Percentiles rank a stretch among this genome's conserved stretches.
phyloP scores from a whole-genome alignment of 1,140 invertebrate genomes.

The Atta cephalotes region DNA sequence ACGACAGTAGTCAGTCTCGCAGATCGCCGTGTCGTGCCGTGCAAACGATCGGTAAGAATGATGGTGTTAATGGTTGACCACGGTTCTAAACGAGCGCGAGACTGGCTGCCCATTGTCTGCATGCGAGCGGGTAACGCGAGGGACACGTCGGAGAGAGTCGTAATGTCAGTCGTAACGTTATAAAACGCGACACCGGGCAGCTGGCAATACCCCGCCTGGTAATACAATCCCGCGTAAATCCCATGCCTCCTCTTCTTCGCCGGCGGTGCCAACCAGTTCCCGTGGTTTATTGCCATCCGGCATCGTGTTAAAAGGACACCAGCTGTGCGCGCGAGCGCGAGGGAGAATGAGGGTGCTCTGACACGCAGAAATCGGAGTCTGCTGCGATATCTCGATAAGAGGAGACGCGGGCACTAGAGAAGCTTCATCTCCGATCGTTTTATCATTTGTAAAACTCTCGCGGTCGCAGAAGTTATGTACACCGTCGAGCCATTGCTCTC shows the following conservation, averaged over 20 bases:
- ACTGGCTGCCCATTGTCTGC: constrained; percentile 34
- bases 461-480: background rate
- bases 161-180: constrained; percentile 77
- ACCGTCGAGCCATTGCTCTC: background rate
- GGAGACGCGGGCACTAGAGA: background rate
- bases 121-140: constrained; percentile 35
- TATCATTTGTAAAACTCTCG: constrained; percentile 7
- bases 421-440: constrained; percentile 1
- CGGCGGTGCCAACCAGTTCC: constrained; percentile 49
- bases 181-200: constrained; percentile 79
- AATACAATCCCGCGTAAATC: constrained; percentile 80
- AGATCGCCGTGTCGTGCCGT: background rate
- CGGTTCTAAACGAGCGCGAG: constrained; percentile 59
- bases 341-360: background rate
- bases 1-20: background rate
- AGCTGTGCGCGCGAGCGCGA: constrained; percentile 40
- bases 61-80: constrained; percentile 28
- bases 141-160: constrained; percentile 29
- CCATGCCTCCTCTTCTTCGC: constrained; percentile 68
- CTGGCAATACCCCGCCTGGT: constrained; percentile 66
- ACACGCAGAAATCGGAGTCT: constrained; percentile 53
- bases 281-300: constrained; percentile 74
- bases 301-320: constrained; percentile 68
- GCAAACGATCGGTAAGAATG: constrained; percentile 44
- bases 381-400: constrained; percentile 37